Evolutionary conservation across 2,113 vertebrate species (phyloP), one percentile per base, ranked within the genome.

Genomic region (Buteo buteo): DNA sequence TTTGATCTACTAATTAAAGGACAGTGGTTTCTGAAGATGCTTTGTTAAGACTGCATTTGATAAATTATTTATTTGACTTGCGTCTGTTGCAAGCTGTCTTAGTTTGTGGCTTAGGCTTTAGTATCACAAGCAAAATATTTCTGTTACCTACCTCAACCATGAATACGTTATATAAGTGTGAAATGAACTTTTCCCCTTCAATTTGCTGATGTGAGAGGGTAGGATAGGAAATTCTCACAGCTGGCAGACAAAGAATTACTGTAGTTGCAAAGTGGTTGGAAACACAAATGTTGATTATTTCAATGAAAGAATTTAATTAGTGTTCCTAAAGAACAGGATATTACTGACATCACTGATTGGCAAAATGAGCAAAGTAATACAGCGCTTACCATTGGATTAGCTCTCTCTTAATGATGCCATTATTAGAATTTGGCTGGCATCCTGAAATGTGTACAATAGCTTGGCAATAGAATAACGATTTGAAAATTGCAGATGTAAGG

Each of bases 281-380:
- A 97, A 96, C 95, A 98, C 96, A 97, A 98, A 97, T 96, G 98
- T 98, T 98, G 98, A 97, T 97, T 98, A 98, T 98, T 94, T 98
- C 95, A 98, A 97, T 98, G 97, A 97, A 98, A 97, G 97, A 97
- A 97, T 98, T 98, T 98, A 98, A 98, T 98, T 98, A 97, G 97
- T 83, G 94, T 98, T 98, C 97, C 97, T 94, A 95, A 98, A 97
- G 96, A 97, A 97, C 97, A 98, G 97, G 97, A 98, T 98, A 97
- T 97, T 96, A 97, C 96, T 98, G 97, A 98, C 97, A 98, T 98
- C 98, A 98, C 32, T 65, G 93, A 97, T 70, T 98, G 97, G 97
- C 96, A 97, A 97, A 97, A 97, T 42, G 94, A 97, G 93, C 67
- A 84, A 95, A 95, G 97, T 92, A 97, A 96, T 97, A 97, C 97